Base-by-base conservation (phyloP, 2,888 invertebrate species). In the Pheosia tremula region DNA sequence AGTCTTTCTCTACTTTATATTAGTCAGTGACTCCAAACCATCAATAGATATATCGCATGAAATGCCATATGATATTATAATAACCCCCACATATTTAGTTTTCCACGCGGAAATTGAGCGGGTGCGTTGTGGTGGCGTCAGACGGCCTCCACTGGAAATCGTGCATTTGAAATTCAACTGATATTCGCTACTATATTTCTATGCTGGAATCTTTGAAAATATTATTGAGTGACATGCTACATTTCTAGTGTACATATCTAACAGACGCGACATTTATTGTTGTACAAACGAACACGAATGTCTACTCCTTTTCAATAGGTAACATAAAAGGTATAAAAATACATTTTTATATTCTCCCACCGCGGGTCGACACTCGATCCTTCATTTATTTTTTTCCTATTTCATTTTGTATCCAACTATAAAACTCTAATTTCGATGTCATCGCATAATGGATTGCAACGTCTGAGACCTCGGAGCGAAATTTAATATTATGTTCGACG, bases 401-500 rank as follows among this genome's bases (percentile, higher is more conserved):
- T 81, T 81, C 77, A 81, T 85, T 83, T 84, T 77, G 74, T 73
- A 79, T 78, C 71, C 73, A 74, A 80, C 79, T 80, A 83, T 82
- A 83, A 80, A 86, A 85, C 78, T 84, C 80, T 86, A 89, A 88
- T 89, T 89, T 86, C 80, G 78, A 86, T 84, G 87, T 83, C 86
- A 80, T 74, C 78, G 75, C 71, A 78, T 88, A 89, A 91, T 89
- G 82, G 88, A 90, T 90, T 83, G 86, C 77, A 83, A 80, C 77
- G 86, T 82, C 87, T 85, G 81, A 82, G 83, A 84, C 74, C 74
- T 82, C 77, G 80, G 73, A 84, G 86, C 72, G 83, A 87, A 90
- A 89, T 89, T 87, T 90, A 88, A 91, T 90, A 90, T 89, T 81
- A 86, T 87, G 82, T 86, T 83, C 84, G 78, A 75, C 82, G 81